These are phyloP conservation scores for Rhinophrynus dorsalis DNA, from an alignment of 2,797 vertebrate genomes.

Conservation along the genomic window DNA sequence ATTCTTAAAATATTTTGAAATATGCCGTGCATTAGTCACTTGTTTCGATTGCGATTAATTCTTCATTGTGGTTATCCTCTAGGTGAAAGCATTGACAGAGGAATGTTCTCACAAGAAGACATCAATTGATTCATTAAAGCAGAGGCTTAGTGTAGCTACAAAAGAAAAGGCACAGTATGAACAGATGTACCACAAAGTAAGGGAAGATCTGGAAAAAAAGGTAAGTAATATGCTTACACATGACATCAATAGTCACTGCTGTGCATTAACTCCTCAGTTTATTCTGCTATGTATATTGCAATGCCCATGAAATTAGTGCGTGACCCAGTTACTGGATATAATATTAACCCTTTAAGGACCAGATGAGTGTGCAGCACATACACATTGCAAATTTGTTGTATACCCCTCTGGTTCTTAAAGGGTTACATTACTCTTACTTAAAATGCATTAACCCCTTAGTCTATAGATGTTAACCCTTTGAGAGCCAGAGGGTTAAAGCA, in stretches of 20 bases:
- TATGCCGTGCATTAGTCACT: background rate
- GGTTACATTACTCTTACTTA: too few relatives aligned
- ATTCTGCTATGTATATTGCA: too few relatives aligned
- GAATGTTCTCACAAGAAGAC: constrained; percentile 83
- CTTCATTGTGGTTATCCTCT: constrained; percentile 47
- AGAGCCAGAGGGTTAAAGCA: too few relatives aligned
- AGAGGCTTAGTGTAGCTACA: constrained; percentile 76
- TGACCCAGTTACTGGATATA: too few relatives aligned
- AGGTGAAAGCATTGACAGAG: constrained; percentile 82
- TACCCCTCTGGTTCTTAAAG: too few relatives aligned
- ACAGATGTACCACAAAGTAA: constrained; percentile 74
- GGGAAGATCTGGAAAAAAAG: constrained; percentile 84
- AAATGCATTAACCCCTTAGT: too few relatives aligned
- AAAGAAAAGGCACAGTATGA: constrained; percentile 82
- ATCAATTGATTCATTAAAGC: constrained; percentile 82
- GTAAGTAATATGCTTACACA: constrained; percentile 56
- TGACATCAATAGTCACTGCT: background rate
- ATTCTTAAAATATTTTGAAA: background rate
- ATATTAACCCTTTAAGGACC: too few relatives aligned
- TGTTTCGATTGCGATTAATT: background rate
- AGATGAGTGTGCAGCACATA: too few relatives aligned
- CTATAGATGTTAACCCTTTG: too few relatives aligned
- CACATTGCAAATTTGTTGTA: too few relatives aligned
- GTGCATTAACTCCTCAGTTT: too few relatives aligned
- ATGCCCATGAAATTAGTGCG: too few relatives aligned